Percentiles rank a stretch among this genome's conserved stretches.
Evolutionary conservation across 2,797 vertebrate genomes (phyloP).

Genomic region (Gambusia yucatana): DNA sequence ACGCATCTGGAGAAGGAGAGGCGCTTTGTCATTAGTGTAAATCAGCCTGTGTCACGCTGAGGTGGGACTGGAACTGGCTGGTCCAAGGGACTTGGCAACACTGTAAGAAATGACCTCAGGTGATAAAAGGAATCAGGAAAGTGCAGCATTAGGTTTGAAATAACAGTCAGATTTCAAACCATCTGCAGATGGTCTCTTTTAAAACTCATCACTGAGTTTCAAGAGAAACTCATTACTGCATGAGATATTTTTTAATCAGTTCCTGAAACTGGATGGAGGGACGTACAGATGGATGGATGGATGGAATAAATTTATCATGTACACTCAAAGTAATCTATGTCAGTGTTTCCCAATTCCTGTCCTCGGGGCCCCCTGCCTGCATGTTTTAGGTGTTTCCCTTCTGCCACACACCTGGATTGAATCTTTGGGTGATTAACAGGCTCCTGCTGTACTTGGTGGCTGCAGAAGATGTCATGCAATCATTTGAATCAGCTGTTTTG

Average conservation of each 20-base stretch:
- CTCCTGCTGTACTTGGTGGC: too few species aligned
- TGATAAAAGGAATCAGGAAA: slow-evolving; percentile 16
- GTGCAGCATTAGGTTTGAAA: background rate
- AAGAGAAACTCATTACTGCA: background rate
- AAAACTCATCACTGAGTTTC: too few species aligned
- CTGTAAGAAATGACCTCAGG: slow-evolving; percentile 3
- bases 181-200: background rate
- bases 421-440: too few species aligned
- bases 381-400: too few species aligned
- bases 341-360: too few species aligned
- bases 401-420: too few species aligned
- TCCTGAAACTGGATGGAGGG: background rate
- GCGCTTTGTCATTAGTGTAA: slow-evolving; percentile 58
- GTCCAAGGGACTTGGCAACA: slow-evolving; percentile 8
- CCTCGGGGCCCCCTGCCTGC: too few species aligned
- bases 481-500: too few species aligned
- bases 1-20: slow-evolving; percentile 27
- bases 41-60: slow-evolving; percentile 49
- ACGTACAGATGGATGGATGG: background rate
- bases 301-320: background rate
- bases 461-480: too few species aligned
- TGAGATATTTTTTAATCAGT: background rate
- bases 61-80: slow-evolving; percentile 2
- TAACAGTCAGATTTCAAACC: slow-evolving; percentile 2
- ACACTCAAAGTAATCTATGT: background rate